Percentiles rank a stretch among this genome's conserved stretches.
phyloP scores from a whole-genome alignment of 2,888 invertebrate genomes.

The Phlogophora meticulosa region DNA sequence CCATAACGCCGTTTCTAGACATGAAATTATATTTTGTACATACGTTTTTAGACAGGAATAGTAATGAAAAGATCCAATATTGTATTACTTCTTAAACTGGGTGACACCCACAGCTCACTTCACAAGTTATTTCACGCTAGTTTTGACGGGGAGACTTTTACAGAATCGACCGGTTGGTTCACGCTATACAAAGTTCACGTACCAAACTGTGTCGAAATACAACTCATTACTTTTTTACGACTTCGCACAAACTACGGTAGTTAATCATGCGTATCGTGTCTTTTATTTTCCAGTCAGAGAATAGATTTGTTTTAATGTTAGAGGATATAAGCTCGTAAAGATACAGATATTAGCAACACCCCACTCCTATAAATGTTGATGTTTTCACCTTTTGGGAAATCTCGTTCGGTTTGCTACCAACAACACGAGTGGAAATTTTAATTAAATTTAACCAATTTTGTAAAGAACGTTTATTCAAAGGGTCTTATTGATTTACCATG shows the following conservation, averaged over 20 bases:
- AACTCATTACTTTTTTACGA: slow-evolving; percentile 56
- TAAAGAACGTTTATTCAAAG: slow-evolving; percentile 61
- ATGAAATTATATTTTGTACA: not conserved
- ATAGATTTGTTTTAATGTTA: slow-evolving; percentile 55
- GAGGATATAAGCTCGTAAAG: slow-evolving; percentile 51
- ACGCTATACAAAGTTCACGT: no score
- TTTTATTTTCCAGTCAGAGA: slow-evolving; percentile 54
- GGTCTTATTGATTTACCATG: slow-evolving; percentile 59
- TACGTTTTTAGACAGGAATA: no score
- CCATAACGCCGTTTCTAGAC: not conserved
- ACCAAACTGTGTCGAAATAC: no score
- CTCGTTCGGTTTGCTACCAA: slow-evolving; percentile 66
- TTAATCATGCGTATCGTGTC: slow-evolving; percentile 50
- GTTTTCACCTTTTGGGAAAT: slow-evolving; percentile 72
- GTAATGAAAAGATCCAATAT: no score
- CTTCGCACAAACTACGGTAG: slow-evolving; percentile 46
- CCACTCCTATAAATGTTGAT: slow-evolving; percentile 61
- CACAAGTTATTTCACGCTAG: no score
- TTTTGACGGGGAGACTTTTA: no score
- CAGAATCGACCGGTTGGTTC: no score
- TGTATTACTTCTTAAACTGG: no score
- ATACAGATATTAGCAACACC: slow-evolving; percentile 56
- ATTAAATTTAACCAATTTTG: slow-evolving; percentile 70
- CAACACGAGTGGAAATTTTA: slow-evolving; percentile 69
- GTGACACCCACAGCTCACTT: no score